phyloP scores from a whole-genome alignment of 2,797 vertebrate species.

The Okamejei kenojei region DNA sequence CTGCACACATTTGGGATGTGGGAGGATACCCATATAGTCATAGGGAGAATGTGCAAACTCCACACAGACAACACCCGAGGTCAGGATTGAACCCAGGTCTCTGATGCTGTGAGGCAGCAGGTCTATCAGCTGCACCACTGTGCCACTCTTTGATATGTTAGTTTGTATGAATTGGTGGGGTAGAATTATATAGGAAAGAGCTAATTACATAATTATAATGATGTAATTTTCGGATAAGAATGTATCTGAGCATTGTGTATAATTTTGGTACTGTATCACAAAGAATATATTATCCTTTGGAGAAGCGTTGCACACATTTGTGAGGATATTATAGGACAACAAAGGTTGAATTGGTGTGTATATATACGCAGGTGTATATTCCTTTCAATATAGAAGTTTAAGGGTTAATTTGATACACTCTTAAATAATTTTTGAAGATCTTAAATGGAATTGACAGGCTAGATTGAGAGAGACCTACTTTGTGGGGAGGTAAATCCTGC shows the following conservation, averaged over 20 bases:
- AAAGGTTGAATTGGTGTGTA: background rate
- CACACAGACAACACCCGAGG: too few species aligned
- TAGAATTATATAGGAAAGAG: too few species aligned
- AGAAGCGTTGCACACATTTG: background rate
- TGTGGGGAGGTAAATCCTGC: too few species aligned
- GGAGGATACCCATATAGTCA: too few species aligned
- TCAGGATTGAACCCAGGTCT: too few species aligned
- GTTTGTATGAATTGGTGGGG: background rate
- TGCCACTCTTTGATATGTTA: too few species aligned
- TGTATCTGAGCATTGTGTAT: background rate
- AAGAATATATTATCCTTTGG: background rate
- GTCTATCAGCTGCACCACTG: too few species aligned
- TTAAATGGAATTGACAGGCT: background rate
- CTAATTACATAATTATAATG: too few species aligned
- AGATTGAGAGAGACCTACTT: background rate
- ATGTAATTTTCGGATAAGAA: background rate
- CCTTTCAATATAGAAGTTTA: background rate
- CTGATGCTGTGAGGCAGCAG: too few species aligned
- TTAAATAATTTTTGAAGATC: background rate
- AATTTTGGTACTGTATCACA: background rate
- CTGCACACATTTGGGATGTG: too few species aligned
- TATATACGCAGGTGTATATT: background rate
- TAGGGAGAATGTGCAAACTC: too few species aligned
- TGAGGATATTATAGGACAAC: background rate
- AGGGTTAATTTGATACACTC: background rate